Conservation (phyloP, 2,888 invertebrate genomes). For the Gandaritis pyraliata region DNA sequence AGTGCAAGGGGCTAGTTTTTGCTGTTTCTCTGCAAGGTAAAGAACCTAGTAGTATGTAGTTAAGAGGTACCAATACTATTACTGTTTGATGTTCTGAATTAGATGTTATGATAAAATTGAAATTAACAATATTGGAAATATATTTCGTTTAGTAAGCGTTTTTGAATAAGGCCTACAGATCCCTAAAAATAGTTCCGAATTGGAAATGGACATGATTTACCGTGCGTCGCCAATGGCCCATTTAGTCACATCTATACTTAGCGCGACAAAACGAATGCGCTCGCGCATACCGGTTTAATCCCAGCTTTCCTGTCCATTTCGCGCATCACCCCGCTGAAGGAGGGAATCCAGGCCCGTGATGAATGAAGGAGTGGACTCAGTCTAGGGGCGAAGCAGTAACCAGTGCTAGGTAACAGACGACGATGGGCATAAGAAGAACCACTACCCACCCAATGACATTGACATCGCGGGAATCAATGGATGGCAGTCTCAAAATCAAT, state of each 20-base stretch:
- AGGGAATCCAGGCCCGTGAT: constrained; percentile 23
- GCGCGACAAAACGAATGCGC: constrained; percentile 44
- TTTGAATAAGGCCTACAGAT: constrained; percentile 10
- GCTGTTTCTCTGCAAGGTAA: too few species aligned
- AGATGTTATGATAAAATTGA: too few species aligned
- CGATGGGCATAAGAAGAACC: too few species aligned
- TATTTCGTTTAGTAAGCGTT: not conserved
- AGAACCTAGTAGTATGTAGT: too few species aligned
- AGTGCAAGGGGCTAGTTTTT: too few species aligned
- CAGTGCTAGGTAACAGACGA: not conserved
- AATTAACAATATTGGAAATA: too few species aligned
- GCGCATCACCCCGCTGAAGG: constrained; percentile 37
- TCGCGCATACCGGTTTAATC: constrained; percentile 55
- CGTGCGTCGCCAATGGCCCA: constrained; percentile 42
- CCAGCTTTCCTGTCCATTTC: constrained; percentile 60
- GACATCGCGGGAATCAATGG: too few species aligned
- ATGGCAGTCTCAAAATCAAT: too few species aligned
- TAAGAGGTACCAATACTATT: too few species aligned
- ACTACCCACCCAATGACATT: too few species aligned
- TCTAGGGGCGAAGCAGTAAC: not conserved
- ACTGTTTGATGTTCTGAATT: too few species aligned
- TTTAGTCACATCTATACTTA: constrained; percentile 52
- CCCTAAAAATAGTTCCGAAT: constrained; percentile 38
- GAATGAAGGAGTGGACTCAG: constrained; percentile 10
- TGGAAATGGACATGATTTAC: constrained; percentile 44